Conservation (phyloP, 2,888 invertebrate species). For the Xestobium rufovillosum region DNA sequence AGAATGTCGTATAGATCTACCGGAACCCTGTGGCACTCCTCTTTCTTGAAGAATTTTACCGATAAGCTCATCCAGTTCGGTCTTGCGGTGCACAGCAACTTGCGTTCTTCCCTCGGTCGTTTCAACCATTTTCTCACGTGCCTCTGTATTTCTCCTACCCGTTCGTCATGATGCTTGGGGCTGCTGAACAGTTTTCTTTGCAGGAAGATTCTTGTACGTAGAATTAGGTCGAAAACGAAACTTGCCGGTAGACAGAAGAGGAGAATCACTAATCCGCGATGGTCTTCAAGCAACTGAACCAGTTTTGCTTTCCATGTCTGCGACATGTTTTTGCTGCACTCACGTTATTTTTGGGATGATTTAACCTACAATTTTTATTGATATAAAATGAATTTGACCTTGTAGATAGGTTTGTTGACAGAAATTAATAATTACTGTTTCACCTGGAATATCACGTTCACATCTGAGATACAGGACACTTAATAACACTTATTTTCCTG, state of each 20-base stretch:
- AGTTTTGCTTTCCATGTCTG: slow-evolving; percentile 34
- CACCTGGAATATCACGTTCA: no score
- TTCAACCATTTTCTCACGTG: slow-evolving; percentile 51
- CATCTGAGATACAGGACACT: no score
- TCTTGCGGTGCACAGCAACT: slow-evolving; percentile 56
- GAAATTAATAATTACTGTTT: no score
- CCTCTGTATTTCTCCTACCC: slow-evolving; percentile 46
- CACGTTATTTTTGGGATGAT: no score
- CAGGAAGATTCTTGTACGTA: slow-evolving; percentile 41
- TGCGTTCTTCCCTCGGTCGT: slow-evolving; percentile 42
- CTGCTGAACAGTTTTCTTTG: slow-evolving; percentile 39
- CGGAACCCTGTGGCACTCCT: slow-evolving; percentile 53
- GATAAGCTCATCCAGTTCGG: slow-evolving; percentile 65
- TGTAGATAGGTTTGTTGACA: no score
- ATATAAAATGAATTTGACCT: no score
- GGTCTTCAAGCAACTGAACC: slow-evolving; percentile 51
- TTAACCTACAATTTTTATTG: no score
- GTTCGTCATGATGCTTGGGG: slow-evolving; percentile 42
- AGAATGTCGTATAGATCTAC: slow-evolving; percentile 58
- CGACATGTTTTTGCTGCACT: no score
- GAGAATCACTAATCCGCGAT: slow-evolving; percentile 55
- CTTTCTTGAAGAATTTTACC: slow-evolving; percentile 58
- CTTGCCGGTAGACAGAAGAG: slow-evolving; percentile 61
- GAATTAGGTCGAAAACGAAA: slow-evolving; percentile 49
- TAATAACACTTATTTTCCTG: no score